Percentiles rank a stretch among this genome's conserved stretches.
Conservation (phyloP, 2,797 vertebrate genomes). For the Alcedo quadribrachys region DNA sequence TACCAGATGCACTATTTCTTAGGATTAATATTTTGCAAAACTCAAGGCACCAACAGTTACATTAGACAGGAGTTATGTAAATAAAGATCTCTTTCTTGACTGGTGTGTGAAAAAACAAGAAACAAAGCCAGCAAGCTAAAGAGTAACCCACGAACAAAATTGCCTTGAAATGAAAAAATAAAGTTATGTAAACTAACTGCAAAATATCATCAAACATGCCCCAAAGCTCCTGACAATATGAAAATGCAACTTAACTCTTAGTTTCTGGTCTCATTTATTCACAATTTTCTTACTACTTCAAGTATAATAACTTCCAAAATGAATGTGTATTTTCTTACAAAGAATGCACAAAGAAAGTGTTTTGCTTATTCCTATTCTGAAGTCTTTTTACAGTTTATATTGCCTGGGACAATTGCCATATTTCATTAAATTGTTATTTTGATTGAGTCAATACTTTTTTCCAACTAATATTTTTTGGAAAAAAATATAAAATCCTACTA, state of each 20-base stretch:
- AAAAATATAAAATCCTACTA: not conserved
- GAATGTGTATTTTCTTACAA: accelerated
- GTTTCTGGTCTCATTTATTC: not conserved
- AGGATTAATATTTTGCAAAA: not conserved
- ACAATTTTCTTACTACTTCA: not conserved
- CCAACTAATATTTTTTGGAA: not conserved
- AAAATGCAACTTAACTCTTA: not conserved
- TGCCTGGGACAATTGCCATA: not conserved
- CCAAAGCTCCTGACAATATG: not conserved
- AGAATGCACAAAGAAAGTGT: not conserved
- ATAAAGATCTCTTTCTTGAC: not conserved
- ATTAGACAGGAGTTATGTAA: not conserved
- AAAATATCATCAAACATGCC: not conserved
- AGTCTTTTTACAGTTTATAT: not conserved
- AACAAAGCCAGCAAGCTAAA: not conserved
- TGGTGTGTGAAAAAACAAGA: not conserved
- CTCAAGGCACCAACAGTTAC: not conserved
- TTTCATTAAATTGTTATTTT: not conserved
- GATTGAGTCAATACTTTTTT: not conserved
- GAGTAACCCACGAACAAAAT: not conserved
- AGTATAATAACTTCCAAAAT: not conserved
- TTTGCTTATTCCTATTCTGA: not conserved
- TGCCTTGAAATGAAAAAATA: not conserved
- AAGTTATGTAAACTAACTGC: not conserved
- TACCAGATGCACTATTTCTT: not conserved